A percentile compares a stretch with the other conserved stretches of the same genome.
Evolutionary conservation across 1,140 invertebrate genomes (phyloP).

Genomic region (Latrodectus geometricus): DNA sequence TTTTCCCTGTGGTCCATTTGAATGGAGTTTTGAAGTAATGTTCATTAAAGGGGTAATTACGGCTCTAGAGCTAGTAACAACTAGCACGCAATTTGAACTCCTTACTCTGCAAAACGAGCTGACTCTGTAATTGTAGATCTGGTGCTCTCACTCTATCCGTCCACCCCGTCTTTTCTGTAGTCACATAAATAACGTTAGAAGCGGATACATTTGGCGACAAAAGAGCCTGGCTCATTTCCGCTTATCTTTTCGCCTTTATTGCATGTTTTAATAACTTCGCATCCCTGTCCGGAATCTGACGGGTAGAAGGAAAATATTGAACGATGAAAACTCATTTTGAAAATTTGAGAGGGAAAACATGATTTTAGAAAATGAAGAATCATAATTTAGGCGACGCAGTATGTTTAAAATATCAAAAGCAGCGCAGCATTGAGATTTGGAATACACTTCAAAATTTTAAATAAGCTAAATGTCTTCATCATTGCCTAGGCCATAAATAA

Average conservation of each 20-base stretch:
- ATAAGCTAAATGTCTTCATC: too few species aligned
- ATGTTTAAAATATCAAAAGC: background rate
- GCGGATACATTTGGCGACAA: conserved; percentile 30
- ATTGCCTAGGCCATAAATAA: too few species aligned
- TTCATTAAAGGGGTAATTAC: conserved; percentile 30
- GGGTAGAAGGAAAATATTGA: conserved; percentile 13
- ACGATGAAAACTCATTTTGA: background rate
- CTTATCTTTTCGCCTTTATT: conserved; percentile 16
- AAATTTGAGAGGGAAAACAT: conserved; percentile 1
- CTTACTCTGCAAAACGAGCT: conserved; percentile 12
- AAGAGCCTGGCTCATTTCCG: conserved; percentile 21
- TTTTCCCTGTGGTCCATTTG: background rate
- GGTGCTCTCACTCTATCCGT: background rate
- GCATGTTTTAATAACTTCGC: conserved; percentile 22
- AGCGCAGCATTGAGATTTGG: too few species aligned
- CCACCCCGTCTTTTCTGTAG: background rate
- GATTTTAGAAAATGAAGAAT: conserved; percentile 3
- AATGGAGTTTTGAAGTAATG: conserved; percentile 20
- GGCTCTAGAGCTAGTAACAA: background rate
- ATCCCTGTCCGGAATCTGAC: background rate
- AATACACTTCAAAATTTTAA: too few species aligned
- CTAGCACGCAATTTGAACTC: conserved; percentile 6
- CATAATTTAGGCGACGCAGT: background rate
- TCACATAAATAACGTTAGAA: background rate
- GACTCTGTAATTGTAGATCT: background rate